Percentiles rank a stretch among this genome's conserved stretches.
phyloP scores from a whole-genome alignment of 2,797 vertebrate species.

The Pipistrellus nathusii region DNA sequence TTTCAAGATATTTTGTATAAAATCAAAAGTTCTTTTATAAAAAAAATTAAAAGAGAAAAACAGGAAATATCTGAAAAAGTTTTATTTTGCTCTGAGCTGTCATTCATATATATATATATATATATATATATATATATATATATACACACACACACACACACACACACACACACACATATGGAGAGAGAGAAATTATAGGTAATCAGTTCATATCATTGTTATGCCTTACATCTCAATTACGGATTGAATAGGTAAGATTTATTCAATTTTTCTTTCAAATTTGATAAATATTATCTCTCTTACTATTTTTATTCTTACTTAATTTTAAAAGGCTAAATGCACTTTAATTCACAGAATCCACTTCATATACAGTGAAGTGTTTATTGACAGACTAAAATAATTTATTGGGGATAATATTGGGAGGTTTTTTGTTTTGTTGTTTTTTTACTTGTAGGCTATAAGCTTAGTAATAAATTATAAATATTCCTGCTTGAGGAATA shows the following conservation, averaged over 20 bases:
- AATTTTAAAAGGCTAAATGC: not conserved
- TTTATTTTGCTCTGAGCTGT: not conserved
- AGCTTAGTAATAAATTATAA: not conserved
- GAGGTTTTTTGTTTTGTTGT: not conserved
- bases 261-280: not conserved
- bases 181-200: too few species aligned
- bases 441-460: not conserved
- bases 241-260: not conserved
- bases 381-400: slow-evolving; percentile 5
- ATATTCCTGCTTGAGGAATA: not conserved
- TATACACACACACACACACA: too few species aligned
- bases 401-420: not conserved
- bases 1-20: not conserved
- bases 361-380: not conserved
- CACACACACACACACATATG: too few species aligned
- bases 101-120: not conserved
- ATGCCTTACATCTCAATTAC: not conserved
- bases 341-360: not conserved
- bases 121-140: too few species aligned
- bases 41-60: not conserved
- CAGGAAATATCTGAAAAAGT: not conserved
- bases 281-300: not conserved
- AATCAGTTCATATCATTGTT: slow-evolving; percentile 13
- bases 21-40: not conserved
- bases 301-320: not conserved